A percentile compares a stretch with the other conserved stretches of the same genome.
Evolutionary conservation across 2,113 vertebrate genomes (phyloP).

Genomic region (Probosciger aterrimus): DNA sequence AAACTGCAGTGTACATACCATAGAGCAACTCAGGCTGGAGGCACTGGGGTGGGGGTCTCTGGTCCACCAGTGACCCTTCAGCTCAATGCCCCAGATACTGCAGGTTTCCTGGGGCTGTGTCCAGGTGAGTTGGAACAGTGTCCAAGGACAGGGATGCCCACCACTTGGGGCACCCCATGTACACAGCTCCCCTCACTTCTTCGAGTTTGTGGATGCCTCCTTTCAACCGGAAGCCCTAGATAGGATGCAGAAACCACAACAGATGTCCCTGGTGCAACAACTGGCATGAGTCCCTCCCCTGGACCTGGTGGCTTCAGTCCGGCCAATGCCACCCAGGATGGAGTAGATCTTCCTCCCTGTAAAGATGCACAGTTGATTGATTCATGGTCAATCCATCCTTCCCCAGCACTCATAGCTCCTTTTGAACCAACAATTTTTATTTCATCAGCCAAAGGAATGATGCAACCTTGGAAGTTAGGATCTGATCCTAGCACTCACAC

Average conservation of each 20-base stretch:
- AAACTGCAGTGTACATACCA: neutral
- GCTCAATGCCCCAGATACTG: accelerated
- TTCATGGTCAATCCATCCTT: accelerated
- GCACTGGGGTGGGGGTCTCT: accelerated
- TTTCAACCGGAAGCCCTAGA: neutral
- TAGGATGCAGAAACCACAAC: neutral
- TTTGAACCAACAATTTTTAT: neutral
- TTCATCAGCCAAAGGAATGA: neutral
- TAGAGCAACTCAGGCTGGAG: neutral
- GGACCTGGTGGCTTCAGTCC: neutral
- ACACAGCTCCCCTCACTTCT: accelerated
- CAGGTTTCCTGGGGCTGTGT: neutral
- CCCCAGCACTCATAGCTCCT: neutral
- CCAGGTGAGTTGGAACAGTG: accelerated
- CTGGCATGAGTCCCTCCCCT: neutral
- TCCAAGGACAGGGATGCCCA: neutral
- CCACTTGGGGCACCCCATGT: accelerated
- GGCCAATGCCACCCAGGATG: neutral
- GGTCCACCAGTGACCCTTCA: accelerated
- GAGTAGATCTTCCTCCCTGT: neutral
- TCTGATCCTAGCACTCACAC: neutral
- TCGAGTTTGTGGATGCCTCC: neutral
- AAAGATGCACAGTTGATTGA: neutral
- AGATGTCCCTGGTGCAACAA: accelerated
- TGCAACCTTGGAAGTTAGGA: accelerated